These are phyloP conservation scores for Proterorhinus semilunaris DNA, from an alignment of 2,113 vertebrate genomes.

Conservation along the genomic window DNA sequence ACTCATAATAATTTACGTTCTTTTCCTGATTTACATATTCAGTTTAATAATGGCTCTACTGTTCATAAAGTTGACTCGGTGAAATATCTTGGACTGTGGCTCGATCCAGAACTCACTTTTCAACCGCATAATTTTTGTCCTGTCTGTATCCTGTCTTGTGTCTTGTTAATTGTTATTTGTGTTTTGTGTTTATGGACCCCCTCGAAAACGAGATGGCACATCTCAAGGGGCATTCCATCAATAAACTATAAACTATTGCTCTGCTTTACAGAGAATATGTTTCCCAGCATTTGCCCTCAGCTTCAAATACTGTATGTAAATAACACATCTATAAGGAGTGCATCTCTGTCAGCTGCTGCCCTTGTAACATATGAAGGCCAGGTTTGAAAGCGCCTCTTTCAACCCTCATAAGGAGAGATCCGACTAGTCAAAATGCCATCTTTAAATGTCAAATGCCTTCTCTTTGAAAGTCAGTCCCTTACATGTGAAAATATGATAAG, in stretches of 20 bases:
- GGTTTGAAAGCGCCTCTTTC: constrained; percentile 40
- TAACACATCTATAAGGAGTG: constrained; percentile 13
- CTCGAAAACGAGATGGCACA: no score
- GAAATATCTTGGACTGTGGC: no score
- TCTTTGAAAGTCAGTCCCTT: constrained; percentile 14
- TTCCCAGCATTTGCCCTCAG: not conserved
- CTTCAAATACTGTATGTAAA: constrained; percentile 13
- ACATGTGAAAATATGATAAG: constrained; percentile 5
- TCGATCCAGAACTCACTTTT: no score
- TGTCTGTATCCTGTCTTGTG: no score
- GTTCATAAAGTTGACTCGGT: no score
- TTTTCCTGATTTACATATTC: no score
- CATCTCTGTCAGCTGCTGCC: constrained; percentile 9
- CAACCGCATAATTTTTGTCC: no score
- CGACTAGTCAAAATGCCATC: constrained; percentile 52
- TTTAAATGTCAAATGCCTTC: constrained; percentile 64
- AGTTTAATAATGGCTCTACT: no score
- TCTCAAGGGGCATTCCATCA: no score
- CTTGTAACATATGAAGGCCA: constrained; percentile 49
- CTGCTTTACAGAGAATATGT: not conserved
- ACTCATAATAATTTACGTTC: no score
- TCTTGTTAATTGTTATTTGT: no score
- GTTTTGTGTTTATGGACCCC: no score
- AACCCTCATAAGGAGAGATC: constrained; percentile 28
- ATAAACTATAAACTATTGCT: not conserved